Base-by-base conservation (phyloP, 2,797 vertebrate genomes). In the Peromyscus melanophrys region DNA sequence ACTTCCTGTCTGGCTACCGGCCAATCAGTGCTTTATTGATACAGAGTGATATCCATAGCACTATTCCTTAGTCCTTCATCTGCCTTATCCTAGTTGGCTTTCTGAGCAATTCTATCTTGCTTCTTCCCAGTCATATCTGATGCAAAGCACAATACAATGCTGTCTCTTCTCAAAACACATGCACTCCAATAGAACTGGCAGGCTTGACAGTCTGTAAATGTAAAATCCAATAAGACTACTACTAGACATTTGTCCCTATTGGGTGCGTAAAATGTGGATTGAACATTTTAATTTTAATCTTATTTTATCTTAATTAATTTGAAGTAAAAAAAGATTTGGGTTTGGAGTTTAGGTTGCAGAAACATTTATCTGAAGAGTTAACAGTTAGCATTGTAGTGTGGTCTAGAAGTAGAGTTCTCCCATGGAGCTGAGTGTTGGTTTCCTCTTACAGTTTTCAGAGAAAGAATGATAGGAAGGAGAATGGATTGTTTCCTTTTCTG, bases 281-380 rank as follows among this genome's bases (percentile, higher is more conserved):
- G 4, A 96, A 57, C 0, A 27, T 34, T 59, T 81, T 21, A 63
- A 75, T 46, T 89, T 95, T 73, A 80, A 63, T 52, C 4, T 78
- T 52, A 59, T 43, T 82, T 91, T 40, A 81, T 95, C 88, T 89
- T 82, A 61, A 96, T 49, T 61, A 31, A 63, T 76, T 88, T 80
- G 52, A 69, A 92, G 21, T 31, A 0, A 1, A 84, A 82, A 0
- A 1, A 84, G 61, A 4, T 23, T 84, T 34, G 61, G 9, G 63
- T 27, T 65, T 84, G 17, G 61, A 65, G 17, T 84, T 65, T 46
- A 34, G 2, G 10, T 84, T 84, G 10, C 2, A 5, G 29, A 65
- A 84, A 65, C 17, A 46, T 65, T 31, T 21, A 21, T 46, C 12
- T 46, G 16, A 34, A 63, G 81, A 43, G 16, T 43, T 63, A 61